Percentiles rank a stretch among this genome's conserved stretches.
Evolutionary conservation across 1,140 invertebrate species (phyloP).

Genomic region (Lithobius niger): DNA sequence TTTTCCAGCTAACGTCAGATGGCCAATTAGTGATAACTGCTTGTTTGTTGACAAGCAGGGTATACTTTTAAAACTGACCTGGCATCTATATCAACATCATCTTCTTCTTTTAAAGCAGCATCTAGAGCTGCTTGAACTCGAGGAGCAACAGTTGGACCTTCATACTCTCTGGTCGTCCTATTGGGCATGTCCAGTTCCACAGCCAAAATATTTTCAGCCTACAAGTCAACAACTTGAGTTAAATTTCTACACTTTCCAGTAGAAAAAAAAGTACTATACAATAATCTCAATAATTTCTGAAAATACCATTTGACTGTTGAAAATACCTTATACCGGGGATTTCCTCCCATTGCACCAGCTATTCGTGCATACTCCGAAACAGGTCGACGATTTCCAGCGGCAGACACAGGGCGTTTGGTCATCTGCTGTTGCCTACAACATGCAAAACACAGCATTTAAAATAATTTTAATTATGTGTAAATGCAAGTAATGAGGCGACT

Average conservation of each 20-base stretch:
- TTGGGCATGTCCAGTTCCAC: conserved; percentile 66
- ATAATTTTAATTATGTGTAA: no score
- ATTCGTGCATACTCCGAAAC: conserved; percentile 56
- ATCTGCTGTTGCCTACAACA: neutral
- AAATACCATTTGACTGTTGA: neutral
- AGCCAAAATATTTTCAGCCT: conserved; percentile 69
- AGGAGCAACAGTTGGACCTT: conserved; percentile 51
- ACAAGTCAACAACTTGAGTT: conserved; percentile 29
- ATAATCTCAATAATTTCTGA: neutral
- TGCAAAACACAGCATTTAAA: no score
- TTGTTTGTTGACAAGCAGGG: no score
- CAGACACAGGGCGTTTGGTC: conserved; percentile 44
- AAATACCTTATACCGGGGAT: conserved; percentile 39
- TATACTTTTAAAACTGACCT: no score
- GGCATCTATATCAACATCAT: conserved; percentile 55
- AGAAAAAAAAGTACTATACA: neutral
- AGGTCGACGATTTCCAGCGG: conserved; percentile 47
- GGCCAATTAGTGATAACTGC: no score
- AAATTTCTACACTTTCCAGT: neutral
- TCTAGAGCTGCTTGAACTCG: conserved; percentile 57
- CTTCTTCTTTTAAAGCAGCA: conserved; percentile 52
- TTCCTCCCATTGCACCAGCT: conserved; percentile 41
- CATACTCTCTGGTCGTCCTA: conserved; percentile 64
- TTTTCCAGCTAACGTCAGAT: no score
- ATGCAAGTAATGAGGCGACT: no score